These are phyloP conservation scores for Mormoops blainvillei DNA, from an alignment of 2,113 vertebrate genomes.

Conservation along the genomic window DNA sequence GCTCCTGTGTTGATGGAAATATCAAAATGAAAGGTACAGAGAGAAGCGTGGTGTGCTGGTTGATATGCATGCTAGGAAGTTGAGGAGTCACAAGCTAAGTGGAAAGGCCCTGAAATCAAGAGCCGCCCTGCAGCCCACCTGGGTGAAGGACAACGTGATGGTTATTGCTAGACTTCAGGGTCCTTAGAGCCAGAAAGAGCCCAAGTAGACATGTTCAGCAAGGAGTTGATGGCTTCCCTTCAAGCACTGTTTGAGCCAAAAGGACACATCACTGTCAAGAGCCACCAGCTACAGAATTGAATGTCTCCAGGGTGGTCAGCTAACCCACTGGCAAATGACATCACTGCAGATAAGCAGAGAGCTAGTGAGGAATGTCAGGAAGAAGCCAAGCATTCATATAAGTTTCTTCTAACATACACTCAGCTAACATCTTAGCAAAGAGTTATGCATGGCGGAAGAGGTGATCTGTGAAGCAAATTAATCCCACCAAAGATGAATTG, in stretches of 20 bases:
- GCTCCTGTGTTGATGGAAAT: background rate
- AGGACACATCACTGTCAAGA: background rate
- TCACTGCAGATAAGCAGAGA: background rate
- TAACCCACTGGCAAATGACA: background rate
- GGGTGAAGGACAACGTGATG: fast-evolving
- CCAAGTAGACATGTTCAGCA: background rate
- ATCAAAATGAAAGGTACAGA: background rate
- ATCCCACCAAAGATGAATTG: background rate
- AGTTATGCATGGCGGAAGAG: background rate
- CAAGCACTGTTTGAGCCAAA: background rate
- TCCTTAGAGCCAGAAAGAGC: background rate
- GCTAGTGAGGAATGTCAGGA: background rate
- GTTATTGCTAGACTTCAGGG: background rate
- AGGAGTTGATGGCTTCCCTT: background rate
- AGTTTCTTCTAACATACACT: background rate
- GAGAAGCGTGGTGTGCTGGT: background rate
- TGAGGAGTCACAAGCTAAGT: background rate
- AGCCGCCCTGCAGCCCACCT: background rate
- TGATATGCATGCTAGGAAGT: background rate
- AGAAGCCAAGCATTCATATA: background rate
- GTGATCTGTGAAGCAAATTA: background rate
- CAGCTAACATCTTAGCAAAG: background rate
- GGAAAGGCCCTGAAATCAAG: background rate
- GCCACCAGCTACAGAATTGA: background rate
- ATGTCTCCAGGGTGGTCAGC: background rate